These are phyloP conservation scores for Tipula helvola DNA, from an alignment of 2,888 invertebrate species.

Conservation along the genomic window DNA sequence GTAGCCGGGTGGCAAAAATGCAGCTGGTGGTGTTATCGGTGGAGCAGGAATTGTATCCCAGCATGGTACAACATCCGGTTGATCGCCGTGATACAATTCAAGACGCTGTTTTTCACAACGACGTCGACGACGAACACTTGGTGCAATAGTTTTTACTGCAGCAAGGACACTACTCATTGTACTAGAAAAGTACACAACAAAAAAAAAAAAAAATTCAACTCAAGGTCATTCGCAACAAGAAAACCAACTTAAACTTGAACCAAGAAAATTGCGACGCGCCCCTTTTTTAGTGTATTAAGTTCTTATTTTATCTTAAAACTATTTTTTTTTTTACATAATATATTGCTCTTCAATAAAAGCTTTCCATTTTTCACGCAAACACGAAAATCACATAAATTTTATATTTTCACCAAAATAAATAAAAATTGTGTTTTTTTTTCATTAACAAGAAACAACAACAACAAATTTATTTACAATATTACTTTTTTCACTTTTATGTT, in stretches of 20 bases:
- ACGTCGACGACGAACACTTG: conserved; percentile 45
- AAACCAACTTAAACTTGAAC: background rate
- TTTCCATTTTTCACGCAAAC: background rate
- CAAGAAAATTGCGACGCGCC: background rate
- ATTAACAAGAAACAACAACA: conserved; percentile 4
- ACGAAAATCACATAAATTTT: background rate
- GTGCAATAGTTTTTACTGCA: conserved; percentile 52
- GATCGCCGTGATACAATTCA: conserved; percentile 34
- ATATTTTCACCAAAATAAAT: background rate
- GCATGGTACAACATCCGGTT: conserved; percentile 42
- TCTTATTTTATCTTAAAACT: background rate
- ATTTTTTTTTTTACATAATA: background rate
- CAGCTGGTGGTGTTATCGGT: conserved; percentile 56
- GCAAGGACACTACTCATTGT: conserved; percentile 46
- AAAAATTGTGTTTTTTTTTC: background rate
- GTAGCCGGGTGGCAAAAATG: conserved; percentile 49
- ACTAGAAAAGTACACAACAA: background rate
- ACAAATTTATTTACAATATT: background rate
- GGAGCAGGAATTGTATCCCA: conserved; percentile 43
- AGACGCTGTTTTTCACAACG: conserved; percentile 49
- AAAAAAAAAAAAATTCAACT: background rate
- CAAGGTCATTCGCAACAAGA: background rate
- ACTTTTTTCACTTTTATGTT: background rate
- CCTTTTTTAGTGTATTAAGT: background rate
- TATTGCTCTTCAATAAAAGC: background rate